These are phyloP conservation scores for Channa maculata DNA, from an alignment of 2,113 vertebrate genomes.

Conservation along the genomic window DNA sequence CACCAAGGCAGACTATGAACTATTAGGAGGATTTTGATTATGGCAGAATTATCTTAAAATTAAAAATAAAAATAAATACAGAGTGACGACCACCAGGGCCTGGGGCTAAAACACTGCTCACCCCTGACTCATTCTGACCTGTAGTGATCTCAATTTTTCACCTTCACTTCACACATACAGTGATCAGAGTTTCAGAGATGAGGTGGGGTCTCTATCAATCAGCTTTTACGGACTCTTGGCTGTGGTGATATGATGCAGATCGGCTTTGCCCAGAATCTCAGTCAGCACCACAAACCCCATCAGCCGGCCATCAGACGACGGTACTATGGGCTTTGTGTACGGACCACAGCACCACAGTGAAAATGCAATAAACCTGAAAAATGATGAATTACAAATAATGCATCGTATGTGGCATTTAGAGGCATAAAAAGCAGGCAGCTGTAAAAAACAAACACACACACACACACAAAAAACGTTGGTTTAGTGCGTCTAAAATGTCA, in stretches of 20 bases:
- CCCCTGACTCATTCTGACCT: slow-evolving; percentile 9
- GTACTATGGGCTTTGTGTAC: no score
- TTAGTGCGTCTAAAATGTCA: not conserved
- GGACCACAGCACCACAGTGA: not conserved
- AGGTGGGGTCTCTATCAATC: slow-evolving; percentile 10
- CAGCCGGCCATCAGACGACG: no score
- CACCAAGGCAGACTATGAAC: slow-evolving; percentile 43
- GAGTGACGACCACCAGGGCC: slow-evolving; percentile 28
- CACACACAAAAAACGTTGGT: not conserved
- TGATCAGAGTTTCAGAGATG: not conserved
- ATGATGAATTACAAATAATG: not conserved
- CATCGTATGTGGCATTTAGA: not conserved
- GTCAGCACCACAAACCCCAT: slow-evolving; percentile 21
- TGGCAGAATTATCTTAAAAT: slow-evolving; percentile 67
- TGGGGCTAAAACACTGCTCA: slow-evolving; percentile 9
- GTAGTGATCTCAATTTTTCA: not conserved
- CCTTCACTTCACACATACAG: not conserved
- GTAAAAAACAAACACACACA: not conserved
- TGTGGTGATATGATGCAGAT: not conserved
- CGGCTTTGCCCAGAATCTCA: slow-evolving; percentile 16
- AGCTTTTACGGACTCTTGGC: slow-evolving; percentile 28
- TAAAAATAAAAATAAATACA: slow-evolving; percentile 52
- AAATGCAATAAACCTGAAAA: not conserved
- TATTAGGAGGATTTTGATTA: slow-evolving; percentile 66
- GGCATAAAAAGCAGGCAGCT: not conserved